These are phyloP conservation scores for Tympanuchus pallidicinctus DNA, from an alignment of 2,113 vertebrate species.

Conservation along the genomic window DNA sequence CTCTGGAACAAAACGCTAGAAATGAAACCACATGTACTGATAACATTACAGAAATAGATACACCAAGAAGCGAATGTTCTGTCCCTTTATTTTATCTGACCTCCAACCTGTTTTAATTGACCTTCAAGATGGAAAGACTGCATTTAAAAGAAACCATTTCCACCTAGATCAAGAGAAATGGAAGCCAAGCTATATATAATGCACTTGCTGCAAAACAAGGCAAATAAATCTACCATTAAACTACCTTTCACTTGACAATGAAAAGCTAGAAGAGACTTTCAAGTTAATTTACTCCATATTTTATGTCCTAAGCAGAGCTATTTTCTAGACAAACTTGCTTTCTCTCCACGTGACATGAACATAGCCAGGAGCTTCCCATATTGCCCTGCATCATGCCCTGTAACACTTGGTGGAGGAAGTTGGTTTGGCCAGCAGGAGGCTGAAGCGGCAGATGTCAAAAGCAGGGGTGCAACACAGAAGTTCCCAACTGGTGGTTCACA, in stretches of 20 bases:
- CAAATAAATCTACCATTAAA: slow-evolving; percentile 5
- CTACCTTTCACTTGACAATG: background rate
- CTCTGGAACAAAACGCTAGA: slow-evolving; percentile 46
- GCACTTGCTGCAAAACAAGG: background rate
- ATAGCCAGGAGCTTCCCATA: background rate
- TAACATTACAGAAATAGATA: slow-evolving; percentile 67
- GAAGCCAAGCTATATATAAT: background rate
- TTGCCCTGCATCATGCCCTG: background rate
- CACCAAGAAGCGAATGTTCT: slow-evolving; percentile 42
- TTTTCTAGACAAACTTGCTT: background rate
- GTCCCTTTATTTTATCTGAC: slow-evolving; percentile 49
- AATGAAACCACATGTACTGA: slow-evolving; percentile 49
- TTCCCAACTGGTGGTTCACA: background rate
- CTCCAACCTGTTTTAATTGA: slow-evolving; percentile 33
- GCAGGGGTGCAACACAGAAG: rapidly evolving
- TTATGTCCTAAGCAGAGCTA: background rate
- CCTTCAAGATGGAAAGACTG: slow-evolving; percentile 5
- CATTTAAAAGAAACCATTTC: slow-evolving; percentile 27
- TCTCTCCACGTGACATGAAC: background rate
- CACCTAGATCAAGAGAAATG: slow-evolving; percentile 3
- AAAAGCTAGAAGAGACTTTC: background rate
- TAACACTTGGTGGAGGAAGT: background rate
- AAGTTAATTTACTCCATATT: background rate
- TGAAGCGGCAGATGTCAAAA: background rate
- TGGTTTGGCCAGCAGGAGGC: background rate